These are phyloP conservation scores for Rhinatrema bivittatum DNA, from an alignment of 2,797 vertebrate genomes.

Conservation along the genomic window DNA sequence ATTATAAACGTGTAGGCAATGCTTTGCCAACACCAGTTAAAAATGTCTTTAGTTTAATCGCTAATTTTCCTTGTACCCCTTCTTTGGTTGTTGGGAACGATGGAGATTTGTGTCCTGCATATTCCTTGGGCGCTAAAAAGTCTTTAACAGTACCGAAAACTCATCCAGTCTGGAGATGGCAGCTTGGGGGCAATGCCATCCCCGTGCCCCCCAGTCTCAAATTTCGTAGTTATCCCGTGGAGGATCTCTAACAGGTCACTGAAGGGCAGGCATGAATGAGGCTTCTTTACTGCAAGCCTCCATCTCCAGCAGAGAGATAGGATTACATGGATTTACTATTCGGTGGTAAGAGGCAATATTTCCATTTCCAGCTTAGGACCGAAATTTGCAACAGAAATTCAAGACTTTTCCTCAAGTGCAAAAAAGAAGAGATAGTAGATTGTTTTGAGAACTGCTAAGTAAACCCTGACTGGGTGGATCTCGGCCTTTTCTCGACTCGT, in stretches of 20 bases:
- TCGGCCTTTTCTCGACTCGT: no score
- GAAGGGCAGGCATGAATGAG: no score
- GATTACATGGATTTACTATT: no score
- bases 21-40: conserved; percentile 31
- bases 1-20: conserved; percentile 23
- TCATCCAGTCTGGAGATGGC: conserved; percentile 64
- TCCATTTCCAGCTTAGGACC: no score
- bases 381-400: no score
- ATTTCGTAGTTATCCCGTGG: conserved; percentile 47
- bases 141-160: conserved; percentile 41
- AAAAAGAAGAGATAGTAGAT: no score
- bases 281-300: no score
- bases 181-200: conserved; percentile 55
- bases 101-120: conserved; percentile 60
- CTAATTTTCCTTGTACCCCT: conserved; percentile 59
- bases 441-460: no score
- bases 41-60: conserved; percentile 58
- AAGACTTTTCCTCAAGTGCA: no score
- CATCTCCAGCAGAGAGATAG: no score
- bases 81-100: conserved; percentile 61
- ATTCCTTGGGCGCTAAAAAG: conserved; percentile 50
- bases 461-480: no score
- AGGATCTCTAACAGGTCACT: conserved; percentile 22
- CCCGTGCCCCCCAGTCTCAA: conserved; percentile 61
- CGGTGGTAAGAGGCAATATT: no score